A percentile compares a stretch with the other conserved stretches of the same genome.
Evolutionary conservation across 2,113 vertebrate species (phyloP).

Genomic region (Pseudois nayaur): DNA sequence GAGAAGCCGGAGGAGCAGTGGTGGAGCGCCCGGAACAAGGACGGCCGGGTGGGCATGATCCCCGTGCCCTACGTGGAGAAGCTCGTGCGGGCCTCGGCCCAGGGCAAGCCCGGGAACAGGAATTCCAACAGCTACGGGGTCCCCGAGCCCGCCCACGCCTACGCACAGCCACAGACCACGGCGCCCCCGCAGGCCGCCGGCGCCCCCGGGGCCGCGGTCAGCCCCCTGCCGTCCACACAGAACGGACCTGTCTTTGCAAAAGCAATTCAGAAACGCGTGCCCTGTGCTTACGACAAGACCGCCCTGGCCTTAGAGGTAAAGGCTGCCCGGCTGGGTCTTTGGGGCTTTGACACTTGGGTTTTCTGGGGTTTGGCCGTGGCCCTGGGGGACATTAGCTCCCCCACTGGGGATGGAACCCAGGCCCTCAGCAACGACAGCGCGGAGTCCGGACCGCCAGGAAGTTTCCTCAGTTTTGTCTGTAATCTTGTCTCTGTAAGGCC

Average conservation of each 20-base stretch:
- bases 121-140: constrained; percentile 98
- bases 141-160: constrained; percentile 94
- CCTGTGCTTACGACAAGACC: constrained; percentile 98
- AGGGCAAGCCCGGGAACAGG: constrained; percentile 88
- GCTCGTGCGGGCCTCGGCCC: constrained; percentile 87
- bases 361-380: background rate
- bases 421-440: background rate
- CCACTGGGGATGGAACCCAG: accelerated
- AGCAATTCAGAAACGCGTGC: constrained; percentile 98
- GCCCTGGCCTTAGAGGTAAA: constrained; percentile 96
- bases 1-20: constrained; percentile 99
- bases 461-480: background rate
- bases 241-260: constrained; percentile 98
- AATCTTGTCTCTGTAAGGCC: background rate
- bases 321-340: background rate
- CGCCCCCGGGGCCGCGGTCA: constrained; percentile 89
- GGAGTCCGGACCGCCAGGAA: background rate
- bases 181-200: constrained; percentile 88
- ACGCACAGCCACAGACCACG: constrained; percentile 95
- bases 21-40: constrained; percentile 99
- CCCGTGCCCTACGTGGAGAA: constrained; percentile 98
- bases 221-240: constrained; percentile 91
- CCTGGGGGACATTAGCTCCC: background rate
- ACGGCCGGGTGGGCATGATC: constrained; percentile 96
- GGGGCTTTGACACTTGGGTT: background rate